Percentiles rank a stretch among this genome's conserved stretches.
These are phyloP conservation scores for Microplitis manilae DNA, from an alignment of 2,888 invertebrate genomes.

Conservation along the genomic window DNA sequence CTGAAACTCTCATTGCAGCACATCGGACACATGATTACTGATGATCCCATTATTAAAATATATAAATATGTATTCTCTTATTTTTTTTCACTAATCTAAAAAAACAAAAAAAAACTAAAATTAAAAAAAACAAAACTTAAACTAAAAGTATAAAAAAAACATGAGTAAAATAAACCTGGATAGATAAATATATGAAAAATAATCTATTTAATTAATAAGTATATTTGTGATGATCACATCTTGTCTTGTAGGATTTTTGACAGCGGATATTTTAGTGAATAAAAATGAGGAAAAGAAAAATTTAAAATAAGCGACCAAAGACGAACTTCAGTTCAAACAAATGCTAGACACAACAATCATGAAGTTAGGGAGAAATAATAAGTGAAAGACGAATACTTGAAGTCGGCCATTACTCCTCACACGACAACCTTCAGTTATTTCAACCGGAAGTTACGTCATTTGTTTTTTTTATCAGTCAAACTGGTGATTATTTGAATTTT, in stretches of 20 bases:
- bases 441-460: slow-evolving; percentile 20
- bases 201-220: no score
- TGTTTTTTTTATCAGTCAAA: slow-evolving; percentile 2
- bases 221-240: no score
- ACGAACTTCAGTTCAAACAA: slow-evolving; percentile 71
- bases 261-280: background rate
- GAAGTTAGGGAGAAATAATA: slow-evolving; percentile 65
- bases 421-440: background rate
- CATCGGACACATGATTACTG: slow-evolving; percentile 75
- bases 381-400: slow-evolving; percentile 40
- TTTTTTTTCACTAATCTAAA: background rate
- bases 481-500: background rate
- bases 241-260: background rate
- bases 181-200: no score
- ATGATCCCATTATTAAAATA: slow-evolving; percentile 72
- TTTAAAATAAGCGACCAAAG: slow-evolving; percentile 54
- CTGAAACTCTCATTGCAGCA: slow-evolving; percentile 78
- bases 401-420: slow-evolving; percentile 45
- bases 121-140: background rate
- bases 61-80: background rate
- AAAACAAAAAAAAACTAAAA: background rate
- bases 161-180: no score
- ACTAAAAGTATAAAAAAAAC: no score
- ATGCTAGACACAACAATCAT: slow-evolving; percentile 68
- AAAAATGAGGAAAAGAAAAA: background rate